phyloP scores from a whole-genome alignment of 1,140 invertebrate species.

The Drosophila eugracilis region DNA sequence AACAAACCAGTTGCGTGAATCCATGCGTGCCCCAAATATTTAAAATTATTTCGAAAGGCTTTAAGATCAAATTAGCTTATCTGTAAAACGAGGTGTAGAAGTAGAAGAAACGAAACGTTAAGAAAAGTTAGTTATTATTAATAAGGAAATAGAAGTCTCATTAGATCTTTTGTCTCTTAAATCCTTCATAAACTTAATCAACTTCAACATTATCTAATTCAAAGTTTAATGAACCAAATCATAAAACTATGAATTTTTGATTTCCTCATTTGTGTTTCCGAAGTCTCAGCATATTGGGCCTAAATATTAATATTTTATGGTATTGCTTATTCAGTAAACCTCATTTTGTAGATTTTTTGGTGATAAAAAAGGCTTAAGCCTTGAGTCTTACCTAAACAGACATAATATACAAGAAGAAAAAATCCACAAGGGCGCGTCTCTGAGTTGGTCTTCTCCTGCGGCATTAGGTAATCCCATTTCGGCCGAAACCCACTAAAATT shows the following conservation, averaged over 20 bases:
- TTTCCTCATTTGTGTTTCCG: neutral
- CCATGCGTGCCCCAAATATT: constrained; percentile 71
- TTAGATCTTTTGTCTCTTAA: no score
- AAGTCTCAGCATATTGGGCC: constrained; percentile 23
- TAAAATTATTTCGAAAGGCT: constrained; percentile 33
- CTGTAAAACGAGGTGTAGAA: no score
- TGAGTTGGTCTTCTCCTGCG: constrained; percentile 12
- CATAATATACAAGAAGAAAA: no score
- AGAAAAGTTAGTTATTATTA: no score
- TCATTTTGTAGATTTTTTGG: constrained; percentile 8
- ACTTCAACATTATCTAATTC: neutral
- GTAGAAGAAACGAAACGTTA: no score
- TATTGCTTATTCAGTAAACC: no score
- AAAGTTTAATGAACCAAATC: neutral
- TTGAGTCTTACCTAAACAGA: constrained; percentile 15
- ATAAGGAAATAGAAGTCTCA: no score
- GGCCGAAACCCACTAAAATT: constrained; percentile 33
- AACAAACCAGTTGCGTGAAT: constrained; percentile 58
- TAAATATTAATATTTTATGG: constrained; percentile 23
- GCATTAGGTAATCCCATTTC: constrained; percentile 44
- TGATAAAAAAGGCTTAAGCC: constrained; percentile 21
- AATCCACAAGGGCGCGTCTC: constrained; percentile 19
- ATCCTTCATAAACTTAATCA: neutral
- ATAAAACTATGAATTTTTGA: constrained; percentile 8
- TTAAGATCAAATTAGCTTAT: neutral